Evolutionary conservation across 2,797 vertebrate species (phyloP).

Genomic region (Xenops minutus): DNA sequence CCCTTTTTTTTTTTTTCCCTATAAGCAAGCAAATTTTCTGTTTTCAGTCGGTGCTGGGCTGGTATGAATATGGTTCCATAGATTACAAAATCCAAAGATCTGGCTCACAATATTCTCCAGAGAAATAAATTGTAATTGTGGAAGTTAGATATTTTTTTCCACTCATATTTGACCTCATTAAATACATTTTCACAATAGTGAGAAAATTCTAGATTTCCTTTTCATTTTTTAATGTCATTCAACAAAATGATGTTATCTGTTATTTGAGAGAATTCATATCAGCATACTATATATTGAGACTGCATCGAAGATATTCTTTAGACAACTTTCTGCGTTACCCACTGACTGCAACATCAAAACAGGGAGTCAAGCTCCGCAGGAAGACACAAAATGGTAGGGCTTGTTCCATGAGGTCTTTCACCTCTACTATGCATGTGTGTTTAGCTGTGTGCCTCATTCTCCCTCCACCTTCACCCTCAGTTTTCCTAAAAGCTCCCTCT

Average conservation of each 20-base stretch:
- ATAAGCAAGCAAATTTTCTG: slow-evolving; percentile 2
- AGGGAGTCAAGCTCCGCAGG: neutral
- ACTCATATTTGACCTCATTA: neutral
- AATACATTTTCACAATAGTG: neutral
- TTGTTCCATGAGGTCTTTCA: neutral
- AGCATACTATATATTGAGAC: neutral
- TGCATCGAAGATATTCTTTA: neutral
- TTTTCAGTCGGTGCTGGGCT: slow-evolving; percentile 25
- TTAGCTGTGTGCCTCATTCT: neutral
- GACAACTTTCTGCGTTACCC: neutral
- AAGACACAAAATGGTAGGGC: neutral
- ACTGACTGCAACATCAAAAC: neutral
- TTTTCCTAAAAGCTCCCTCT: neutral
- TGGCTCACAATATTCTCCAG: neutral
- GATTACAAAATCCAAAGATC: neutral
- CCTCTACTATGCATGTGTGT: neutral
- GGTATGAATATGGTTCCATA: neutral
- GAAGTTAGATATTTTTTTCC: neutral
- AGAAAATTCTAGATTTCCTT: neutral
- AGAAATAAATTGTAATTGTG: neutral
- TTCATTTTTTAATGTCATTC: neutral
- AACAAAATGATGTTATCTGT: neutral
- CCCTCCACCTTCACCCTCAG: neutral
- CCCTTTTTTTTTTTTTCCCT: neutral
- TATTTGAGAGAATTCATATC: neutral